Conservation (phyloP, 2,113 vertebrate species). For the Rhabdornis inornatus region DNA sequence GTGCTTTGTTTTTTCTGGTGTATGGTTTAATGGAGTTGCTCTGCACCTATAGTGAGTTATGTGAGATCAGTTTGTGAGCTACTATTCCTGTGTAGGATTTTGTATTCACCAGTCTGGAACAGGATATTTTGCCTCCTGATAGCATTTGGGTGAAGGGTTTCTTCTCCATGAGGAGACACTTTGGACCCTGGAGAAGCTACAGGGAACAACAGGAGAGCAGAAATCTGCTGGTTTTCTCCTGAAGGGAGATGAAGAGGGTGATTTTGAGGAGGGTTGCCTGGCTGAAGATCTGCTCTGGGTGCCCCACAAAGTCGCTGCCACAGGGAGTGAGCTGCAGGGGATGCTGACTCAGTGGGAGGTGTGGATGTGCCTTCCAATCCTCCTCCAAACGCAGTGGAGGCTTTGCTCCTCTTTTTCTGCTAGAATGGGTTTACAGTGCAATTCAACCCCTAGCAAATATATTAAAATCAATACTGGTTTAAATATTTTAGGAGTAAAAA, state of each 20-base stretch:
- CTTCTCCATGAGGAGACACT: not conserved
- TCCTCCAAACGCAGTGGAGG: not conserved
- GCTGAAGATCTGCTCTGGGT: not conserved
- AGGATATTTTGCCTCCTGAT: not conserved
- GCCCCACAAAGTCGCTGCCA: not conserved
- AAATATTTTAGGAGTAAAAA: not conserved
- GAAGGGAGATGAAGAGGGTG: not conserved
- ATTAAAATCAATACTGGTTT: not conserved
- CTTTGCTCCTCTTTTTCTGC: not conserved
- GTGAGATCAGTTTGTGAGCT: not conserved
- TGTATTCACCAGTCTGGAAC: not conserved
- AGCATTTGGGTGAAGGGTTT: not conserved
- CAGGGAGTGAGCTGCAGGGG: not conserved
- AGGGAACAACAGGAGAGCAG: not conserved
- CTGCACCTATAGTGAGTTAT: not conserved
- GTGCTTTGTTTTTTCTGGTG: not conserved
- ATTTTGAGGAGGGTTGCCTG: fast-evolving
- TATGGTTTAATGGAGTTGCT: not conserved
- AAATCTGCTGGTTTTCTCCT: not conserved
- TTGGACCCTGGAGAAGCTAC: not conserved
- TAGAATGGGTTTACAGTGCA: not conserved
- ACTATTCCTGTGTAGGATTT: not conserved
- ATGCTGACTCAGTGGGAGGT: not conserved
- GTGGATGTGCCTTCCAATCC: not conserved
- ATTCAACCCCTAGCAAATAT: not conserved